These are phyloP conservation scores for Echiichthys vipera DNA, from an alignment of 2,797 vertebrate genomes.

Conservation along the genomic window DNA sequence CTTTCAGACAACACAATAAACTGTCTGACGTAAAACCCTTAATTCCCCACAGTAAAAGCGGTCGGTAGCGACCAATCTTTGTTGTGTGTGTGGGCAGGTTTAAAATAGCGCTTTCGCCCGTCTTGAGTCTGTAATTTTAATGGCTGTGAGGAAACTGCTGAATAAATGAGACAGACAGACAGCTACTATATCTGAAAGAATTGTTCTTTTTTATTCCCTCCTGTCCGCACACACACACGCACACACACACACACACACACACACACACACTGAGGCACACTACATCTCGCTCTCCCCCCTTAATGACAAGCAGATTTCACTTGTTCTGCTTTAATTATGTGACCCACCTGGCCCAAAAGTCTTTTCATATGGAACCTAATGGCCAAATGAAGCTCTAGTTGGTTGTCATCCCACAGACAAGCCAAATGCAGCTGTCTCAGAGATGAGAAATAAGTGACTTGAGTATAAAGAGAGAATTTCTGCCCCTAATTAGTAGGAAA, in stretches of 20 bases:
- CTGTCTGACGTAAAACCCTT: slow-evolving; percentile 60
- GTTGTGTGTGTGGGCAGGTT: slow-evolving; percentile 72
- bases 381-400: slow-evolving; percentile 70
- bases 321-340: slow-evolving; percentile 76
- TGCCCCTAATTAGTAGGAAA: slow-evolving; percentile 33
- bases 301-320: slow-evolving; percentile 66
- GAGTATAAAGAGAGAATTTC: slow-evolving; percentile 46
- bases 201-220: slow-evolving; percentile 58
- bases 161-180: slow-evolving; percentile 66
- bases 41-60: slow-evolving; percentile 64
- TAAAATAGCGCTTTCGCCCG: slow-evolving; percentile 57
- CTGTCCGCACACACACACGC: too few species aligned
- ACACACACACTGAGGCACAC: slow-evolving; percentile 11
- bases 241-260: too few species aligned
- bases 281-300: slow-evolving; percentile 41
- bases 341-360: slow-evolving; percentile 68
- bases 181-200: slow-evolving; percentile 53
- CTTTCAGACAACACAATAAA: slow-evolving; percentile 66
- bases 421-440: slow-evolving; percentile 63
- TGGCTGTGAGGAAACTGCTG: slow-evolving; percentile 53
- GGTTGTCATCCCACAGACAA: slow-evolving; percentile 66
- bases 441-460: slow-evolving; percentile 54
- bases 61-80: slow-evolving; percentile 53
- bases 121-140: slow-evolving; percentile 71
- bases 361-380: slow-evolving; percentile 75